Evolutionary conservation across 1,140 invertebrate species (phyloP).

Genomic region (Gonatopus flavifemur): DNA sequence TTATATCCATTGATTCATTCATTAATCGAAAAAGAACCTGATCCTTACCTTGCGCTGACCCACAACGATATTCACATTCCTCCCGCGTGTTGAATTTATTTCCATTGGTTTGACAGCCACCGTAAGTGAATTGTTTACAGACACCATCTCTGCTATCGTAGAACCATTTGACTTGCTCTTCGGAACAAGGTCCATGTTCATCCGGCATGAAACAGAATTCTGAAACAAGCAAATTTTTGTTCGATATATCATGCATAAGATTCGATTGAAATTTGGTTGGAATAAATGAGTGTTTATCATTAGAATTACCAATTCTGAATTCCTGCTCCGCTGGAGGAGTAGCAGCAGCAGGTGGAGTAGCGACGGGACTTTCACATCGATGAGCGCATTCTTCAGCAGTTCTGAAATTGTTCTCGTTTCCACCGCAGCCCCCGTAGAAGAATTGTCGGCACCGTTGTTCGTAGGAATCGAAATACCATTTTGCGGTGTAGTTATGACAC

Average conservation of each 20-base stretch:
- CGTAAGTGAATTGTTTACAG: conserved; percentile 81
- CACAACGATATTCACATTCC: conserved; percentile 79
- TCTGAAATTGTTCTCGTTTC: conserved; percentile 81
- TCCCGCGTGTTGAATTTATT: conserved; percentile 80
- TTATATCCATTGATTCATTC: not conserved
- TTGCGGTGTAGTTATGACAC: conserved; percentile 74
- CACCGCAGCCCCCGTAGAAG: conserved; percentile 80
- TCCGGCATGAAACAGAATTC: conserved; percentile 71
- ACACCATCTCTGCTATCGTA: conserved; percentile 76
- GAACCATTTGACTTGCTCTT: conserved; percentile 68
- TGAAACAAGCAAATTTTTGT: conserved; percentile 55
- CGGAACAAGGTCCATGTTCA: conserved; percentile 71
- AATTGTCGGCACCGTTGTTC: conserved; percentile 73
- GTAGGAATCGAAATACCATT: conserved; percentile 84
- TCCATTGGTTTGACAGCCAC: conserved; percentile 82
- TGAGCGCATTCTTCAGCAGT: conserved; percentile 67
- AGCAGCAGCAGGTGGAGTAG: conserved; percentile 27
- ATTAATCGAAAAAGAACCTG: conserved; percentile 2
- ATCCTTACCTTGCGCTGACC: conserved; percentile 65
- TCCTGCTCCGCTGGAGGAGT: conserved; percentile 31
- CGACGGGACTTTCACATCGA: conserved; percentile 59
- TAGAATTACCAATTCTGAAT: conserved; percentile 42
- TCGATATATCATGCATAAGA: not conserved
- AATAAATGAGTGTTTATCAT: too few relatives aligned
- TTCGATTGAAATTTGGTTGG: not conserved